phyloP scores from a whole-genome alignment of 2,113 vertebrate species.

The Kryptolebias marmoratus region DNA sequence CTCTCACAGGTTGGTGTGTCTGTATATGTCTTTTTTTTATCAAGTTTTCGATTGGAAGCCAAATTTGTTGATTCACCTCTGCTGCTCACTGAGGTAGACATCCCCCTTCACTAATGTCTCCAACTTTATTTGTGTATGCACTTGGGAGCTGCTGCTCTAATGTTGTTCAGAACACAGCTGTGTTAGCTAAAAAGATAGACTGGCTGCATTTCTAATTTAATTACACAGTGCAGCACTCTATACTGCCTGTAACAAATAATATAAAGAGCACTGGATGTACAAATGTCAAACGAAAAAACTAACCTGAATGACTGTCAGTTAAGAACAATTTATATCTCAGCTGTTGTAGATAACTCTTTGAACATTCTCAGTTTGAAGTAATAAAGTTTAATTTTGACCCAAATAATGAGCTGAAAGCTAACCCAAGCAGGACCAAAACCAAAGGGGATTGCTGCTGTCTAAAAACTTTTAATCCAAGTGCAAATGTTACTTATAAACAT shows the following conservation, averaged over 20 bases:
- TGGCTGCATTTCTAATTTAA: conserved; percentile 32
- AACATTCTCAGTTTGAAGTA: too few species aligned
- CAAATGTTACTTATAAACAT: too few species aligned
- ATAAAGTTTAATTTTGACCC: too few species aligned
- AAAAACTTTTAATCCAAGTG: too few species aligned
- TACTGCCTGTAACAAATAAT: conserved; percentile 10
- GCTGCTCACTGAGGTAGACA: conserved; percentile 62
- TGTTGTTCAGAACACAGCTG: conserved; percentile 24
- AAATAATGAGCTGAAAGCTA: too few species aligned
- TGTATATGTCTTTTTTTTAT: conserved; percentile 61
- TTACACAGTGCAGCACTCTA: conserved; percentile 6
- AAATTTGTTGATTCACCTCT: conserved; percentile 79
- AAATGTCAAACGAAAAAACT: not conserved
- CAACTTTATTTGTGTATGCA: conserved; percentile 46
- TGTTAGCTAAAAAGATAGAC: conserved; percentile 35
- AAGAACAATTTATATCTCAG: too few species aligned
- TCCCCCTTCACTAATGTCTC: conserved; percentile 47
- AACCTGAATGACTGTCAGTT: not conserved
- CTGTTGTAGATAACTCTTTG: too few species aligned
- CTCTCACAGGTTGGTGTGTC: conserved; percentile 76
- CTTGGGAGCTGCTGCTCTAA: conserved; percentile 44
- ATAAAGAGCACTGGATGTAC: conserved; percentile 23
- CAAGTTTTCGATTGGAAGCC: conserved; percentile 70
- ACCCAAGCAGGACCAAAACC: too few species aligned
- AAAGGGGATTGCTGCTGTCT: too few species aligned